phyloP scores from a whole-genome alignment of 2,113 vertebrate genomes.

The Macrotus californicus region DNA sequence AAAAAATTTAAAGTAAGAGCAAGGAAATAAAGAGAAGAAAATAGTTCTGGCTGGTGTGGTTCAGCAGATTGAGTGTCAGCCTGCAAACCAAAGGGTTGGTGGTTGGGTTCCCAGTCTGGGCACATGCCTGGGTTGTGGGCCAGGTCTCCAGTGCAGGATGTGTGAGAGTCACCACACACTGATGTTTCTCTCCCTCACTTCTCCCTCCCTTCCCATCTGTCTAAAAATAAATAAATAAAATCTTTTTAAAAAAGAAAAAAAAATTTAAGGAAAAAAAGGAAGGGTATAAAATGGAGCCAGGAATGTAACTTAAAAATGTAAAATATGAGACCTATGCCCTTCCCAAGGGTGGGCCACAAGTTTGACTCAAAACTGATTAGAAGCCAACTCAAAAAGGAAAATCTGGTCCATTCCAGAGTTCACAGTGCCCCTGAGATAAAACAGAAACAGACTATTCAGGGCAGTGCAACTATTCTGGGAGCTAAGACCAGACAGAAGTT shows the following conservation, averaged over 20 bases:
- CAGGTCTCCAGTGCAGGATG: too few species aligned
- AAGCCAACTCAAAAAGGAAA: conserved; percentile 13
- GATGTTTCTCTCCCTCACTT: too few species aligned
- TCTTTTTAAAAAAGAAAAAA: neutral
- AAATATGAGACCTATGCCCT: neutral
- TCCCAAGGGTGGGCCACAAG: neutral
- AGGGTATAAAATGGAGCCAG: neutral
- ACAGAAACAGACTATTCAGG: neutral
- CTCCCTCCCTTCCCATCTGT: too few species aligned
- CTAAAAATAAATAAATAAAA: too few species aligned
- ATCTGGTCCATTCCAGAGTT: neutral
- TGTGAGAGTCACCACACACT: too few species aligned
- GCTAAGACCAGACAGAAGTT: neutral
- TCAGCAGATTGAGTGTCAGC: too few species aligned
- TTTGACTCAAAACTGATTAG: neutral
- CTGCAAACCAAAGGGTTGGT: too few species aligned
- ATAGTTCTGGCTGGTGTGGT: too few species aligned
- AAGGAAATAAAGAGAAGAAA: neutral
- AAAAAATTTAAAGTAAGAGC: neutral
- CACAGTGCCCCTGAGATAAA: neutral
- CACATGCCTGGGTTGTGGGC: too few species aligned
- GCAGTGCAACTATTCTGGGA: neutral
- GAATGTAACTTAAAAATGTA: neutral
- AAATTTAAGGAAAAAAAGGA: neutral
- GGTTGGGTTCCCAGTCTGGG: too few species aligned